Conservation (phyloP, 2,113 vertebrate genomes). For the Misgurnus mizolepis region DNA sequence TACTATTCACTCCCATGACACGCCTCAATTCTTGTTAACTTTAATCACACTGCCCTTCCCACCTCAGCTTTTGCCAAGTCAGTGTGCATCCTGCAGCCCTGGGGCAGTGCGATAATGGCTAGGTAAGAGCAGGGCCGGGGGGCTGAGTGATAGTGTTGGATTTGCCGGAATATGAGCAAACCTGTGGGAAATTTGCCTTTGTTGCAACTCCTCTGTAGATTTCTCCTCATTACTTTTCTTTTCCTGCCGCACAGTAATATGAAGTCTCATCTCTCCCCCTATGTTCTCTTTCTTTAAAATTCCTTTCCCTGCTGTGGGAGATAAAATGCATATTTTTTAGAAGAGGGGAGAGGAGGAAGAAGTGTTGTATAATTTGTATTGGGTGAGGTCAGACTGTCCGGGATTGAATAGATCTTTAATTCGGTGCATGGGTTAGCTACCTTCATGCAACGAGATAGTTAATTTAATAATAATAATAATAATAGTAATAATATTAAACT, state of each 20-base stretch:
- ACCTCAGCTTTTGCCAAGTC: slow-evolving; percentile 58
- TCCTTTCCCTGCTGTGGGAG: slow-evolving; percentile 57
- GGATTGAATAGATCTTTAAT: not conserved
- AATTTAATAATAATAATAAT: too few relatives aligned
- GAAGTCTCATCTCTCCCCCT: slow-evolving; percentile 61
- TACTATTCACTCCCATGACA: slow-evolving; percentile 17
- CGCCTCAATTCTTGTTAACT: not conserved
- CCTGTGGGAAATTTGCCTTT: slow-evolving; percentile 66
- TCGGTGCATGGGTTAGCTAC: not conserved
- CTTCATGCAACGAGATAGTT: not conserved
- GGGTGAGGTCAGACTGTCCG: not conserved
- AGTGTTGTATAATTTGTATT: slow-evolving; percentile 5
- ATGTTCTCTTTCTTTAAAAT: slow-evolving; percentile 64
- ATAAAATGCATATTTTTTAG: slow-evolving; percentile 59
- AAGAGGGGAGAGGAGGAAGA: slow-evolving; percentile 33
- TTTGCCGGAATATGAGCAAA: slow-evolving; percentile 58
- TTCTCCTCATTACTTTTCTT: slow-evolving; percentile 68
- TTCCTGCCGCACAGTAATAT: slow-evolving; percentile 65
- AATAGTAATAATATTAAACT: too few relatives aligned
- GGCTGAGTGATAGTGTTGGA: slow-evolving; percentile 60
- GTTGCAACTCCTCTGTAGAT: slow-evolving; percentile 62
- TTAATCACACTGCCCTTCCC: not conserved
- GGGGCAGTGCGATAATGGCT: slow-evolving; percentile 20
- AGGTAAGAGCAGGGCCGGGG: slow-evolving; percentile 27
- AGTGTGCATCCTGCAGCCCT: slow-evolving; percentile 49